A percentile compares a stretch with the other conserved stretches of the same genome.
These are phyloP conservation scores for Pelodytes ibericus DNA, from an alignment of 2,797 vertebrate genomes.

Conservation along the genomic window DNA sequence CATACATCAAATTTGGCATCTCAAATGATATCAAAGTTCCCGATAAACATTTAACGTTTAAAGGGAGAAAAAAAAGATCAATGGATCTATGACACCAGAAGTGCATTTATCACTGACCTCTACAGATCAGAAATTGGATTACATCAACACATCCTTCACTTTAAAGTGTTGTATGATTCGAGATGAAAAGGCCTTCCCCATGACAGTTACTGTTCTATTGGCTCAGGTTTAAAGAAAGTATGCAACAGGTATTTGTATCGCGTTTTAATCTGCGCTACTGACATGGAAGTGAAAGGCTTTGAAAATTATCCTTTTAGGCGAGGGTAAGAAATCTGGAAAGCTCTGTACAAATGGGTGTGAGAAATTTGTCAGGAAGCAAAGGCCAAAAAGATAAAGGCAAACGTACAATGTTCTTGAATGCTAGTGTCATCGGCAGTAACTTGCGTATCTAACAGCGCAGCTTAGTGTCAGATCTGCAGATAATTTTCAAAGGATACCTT, in stretches of 20 bases:
- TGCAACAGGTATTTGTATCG: conserved; percentile 73
- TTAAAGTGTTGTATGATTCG: conserved; percentile 66
- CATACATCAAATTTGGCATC: background rate
- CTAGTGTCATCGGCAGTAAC: conserved; percentile 60
- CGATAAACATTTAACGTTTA: conserved; percentile 30
- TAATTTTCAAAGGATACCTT: conserved; percentile 52
- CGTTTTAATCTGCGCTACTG: conserved; percentile 69
- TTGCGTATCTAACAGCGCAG: conserved; percentile 51
- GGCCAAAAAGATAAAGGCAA: conserved; percentile 67
- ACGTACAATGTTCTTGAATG: conserved; percentile 58
- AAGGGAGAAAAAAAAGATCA: conserved; percentile 18
- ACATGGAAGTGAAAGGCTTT: conserved; percentile 74
- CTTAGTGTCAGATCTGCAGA: conserved; percentile 61
- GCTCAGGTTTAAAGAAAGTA: conserved; percentile 78
- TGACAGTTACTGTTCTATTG: conserved; percentile 65
- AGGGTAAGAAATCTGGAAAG: conserved; percentile 65
- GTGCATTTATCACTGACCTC: conserved; percentile 73
- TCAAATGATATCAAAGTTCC: conserved; percentile 2
- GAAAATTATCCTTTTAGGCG: conserved; percentile 72
- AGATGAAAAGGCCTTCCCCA: conserved; percentile 72
- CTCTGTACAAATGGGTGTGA: conserved; percentile 64
- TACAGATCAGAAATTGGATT: conserved; percentile 78
- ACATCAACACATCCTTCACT: conserved; percentile 74
- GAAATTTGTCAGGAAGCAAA: conserved; percentile 58
- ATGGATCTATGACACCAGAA: conserved; percentile 25